Evolutionary conservation across 2,113 vertebrate species (phyloP).

Genomic region (Cyphomyrus plagiostoma): DNA sequence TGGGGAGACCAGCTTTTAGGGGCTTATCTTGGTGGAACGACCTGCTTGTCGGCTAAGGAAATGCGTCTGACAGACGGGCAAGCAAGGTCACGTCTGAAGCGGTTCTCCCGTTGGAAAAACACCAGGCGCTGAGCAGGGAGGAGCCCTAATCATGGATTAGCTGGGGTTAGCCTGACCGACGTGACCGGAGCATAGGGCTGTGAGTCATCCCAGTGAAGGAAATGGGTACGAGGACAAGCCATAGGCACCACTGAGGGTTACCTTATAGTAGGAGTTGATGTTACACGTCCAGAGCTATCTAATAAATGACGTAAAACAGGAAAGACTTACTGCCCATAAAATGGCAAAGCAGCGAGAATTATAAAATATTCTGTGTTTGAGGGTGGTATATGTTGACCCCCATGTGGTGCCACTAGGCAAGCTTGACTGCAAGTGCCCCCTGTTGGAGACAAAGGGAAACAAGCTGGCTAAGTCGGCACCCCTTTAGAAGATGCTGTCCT

Average conservation of each 20-base stretch:
- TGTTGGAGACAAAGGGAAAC: background rate
- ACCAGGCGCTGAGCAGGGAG: background rate
- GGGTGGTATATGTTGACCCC: background rate
- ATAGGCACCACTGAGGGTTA: background rate
- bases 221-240: background rate
- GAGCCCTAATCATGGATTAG: constrained; percentile 40
- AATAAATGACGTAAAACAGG: background rate
- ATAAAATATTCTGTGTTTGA: background rate
- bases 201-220: background rate
- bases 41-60: background rate
- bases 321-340: background rate
- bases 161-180: background rate
- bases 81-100: constrained; percentile 51
- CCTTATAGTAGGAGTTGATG: background rate
- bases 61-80: constrained; percentile 39
- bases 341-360: background rate
- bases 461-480: background rate
- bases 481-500: background rate
- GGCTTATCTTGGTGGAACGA: background rate
- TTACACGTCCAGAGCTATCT: background rate
- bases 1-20: background rate
- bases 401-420: background rate
- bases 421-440: background rate
- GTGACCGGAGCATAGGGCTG: background rate
- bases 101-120: background rate